Evolutionary conservation across 2,888 invertebrate genomes (phyloP).

Genomic region (Calliopum simillimum): DNA sequence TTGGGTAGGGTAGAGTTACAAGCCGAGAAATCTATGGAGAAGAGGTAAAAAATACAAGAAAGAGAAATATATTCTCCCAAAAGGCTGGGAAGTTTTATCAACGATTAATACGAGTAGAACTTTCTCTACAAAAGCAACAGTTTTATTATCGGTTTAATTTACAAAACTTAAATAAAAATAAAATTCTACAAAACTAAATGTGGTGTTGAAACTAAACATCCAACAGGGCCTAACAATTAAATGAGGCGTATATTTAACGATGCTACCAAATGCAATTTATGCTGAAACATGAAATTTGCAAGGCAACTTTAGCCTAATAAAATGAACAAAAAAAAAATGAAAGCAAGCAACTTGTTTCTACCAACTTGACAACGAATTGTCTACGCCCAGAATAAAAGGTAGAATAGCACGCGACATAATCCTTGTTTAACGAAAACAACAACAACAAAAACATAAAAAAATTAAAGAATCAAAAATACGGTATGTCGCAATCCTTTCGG

Average conservation of each 20-base stretch:
- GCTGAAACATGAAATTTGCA: conserved; percentile 23
- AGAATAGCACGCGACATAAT: neutral
- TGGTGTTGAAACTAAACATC: neutral
- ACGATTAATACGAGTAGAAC: too few species aligned
- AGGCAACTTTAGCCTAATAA: conserved; percentile 54
- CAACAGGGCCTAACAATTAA: conserved; percentile 51
- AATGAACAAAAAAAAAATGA: conserved; percentile 62
- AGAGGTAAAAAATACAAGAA: too few species aligned
- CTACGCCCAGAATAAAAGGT: conserved; percentile 34
- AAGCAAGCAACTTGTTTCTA: conserved; percentile 66
- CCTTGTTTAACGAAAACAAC: neutral
- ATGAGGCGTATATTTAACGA: conserved; percentile 58
- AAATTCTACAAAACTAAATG: neutral
- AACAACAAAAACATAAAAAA: conserved; percentile 17
- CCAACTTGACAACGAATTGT: conserved; percentile 66
- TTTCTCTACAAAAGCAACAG: too few species aligned
- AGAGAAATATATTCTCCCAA: too few species aligned
- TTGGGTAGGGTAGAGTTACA: too few species aligned
- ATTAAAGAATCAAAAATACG: conserved; percentile 30
- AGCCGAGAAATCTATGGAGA: too few species aligned
- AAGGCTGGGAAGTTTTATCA: too few species aligned
- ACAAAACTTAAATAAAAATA: too few species aligned
- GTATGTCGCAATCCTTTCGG: conserved; percentile 54
- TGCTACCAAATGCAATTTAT: conserved; percentile 62
- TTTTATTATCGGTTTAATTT: too few species aligned